Evolutionary conservation across 2,113 vertebrate genomes (phyloP).

Genomic region (Ceyx melanurus): DNA sequence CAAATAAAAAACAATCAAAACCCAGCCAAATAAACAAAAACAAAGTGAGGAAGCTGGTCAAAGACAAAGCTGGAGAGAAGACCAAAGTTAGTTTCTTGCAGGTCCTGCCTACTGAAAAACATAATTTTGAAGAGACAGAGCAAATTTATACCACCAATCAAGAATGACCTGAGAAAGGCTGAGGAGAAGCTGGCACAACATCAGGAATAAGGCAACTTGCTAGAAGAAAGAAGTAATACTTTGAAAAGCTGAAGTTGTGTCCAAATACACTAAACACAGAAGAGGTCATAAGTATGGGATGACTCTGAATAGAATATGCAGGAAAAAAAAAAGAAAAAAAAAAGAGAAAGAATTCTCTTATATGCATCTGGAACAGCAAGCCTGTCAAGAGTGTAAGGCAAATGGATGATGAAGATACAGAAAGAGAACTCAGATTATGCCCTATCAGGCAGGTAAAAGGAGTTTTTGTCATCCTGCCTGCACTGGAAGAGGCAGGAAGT

Average conservation of each 20-base stretch:
- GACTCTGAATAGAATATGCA: fast-evolving
- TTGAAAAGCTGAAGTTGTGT: background rate
- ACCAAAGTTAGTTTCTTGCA: background rate
- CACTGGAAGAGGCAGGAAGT: background rate
- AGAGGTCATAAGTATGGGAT: background rate
- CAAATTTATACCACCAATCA: background rate
- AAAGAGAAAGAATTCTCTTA: background rate
- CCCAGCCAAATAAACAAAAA: background rate
- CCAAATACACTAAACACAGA: background rate
- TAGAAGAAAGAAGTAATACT: background rate
- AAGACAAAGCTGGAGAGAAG: background rate
- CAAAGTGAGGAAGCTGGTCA: background rate
- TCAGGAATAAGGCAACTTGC: background rate
- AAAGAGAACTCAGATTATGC: background rate
- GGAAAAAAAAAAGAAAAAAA: background rate
- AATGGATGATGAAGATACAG: background rate
- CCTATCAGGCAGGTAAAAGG: background rate
- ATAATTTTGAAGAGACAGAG: background rate
- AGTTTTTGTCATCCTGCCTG: background rate
- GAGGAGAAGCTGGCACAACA: background rate
- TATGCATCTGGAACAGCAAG: background rate
- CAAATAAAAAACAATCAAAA: background rate
- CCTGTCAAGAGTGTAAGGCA: background rate
- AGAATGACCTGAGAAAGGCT: background rate
- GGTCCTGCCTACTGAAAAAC: background rate